Conservation (phyloP, 2,888 invertebrate genomes). For the Polymixis lichenea region DNA sequence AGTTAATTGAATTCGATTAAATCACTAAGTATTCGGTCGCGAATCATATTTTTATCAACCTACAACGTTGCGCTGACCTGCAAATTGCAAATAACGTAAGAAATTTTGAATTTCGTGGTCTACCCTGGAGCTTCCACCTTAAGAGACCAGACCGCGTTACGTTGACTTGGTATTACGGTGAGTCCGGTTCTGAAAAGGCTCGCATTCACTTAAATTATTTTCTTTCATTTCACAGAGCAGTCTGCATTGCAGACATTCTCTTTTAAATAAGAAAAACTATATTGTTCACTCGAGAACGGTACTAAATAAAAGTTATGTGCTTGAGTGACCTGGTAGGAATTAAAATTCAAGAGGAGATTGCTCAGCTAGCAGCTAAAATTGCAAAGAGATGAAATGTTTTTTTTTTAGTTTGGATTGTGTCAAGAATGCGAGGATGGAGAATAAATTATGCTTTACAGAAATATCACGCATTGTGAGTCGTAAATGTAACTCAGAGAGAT, state of each 20-base stretch:
- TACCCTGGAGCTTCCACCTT: not conserved
- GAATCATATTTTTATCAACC: too few relatives aligned
- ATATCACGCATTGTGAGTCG: slow-evolving; percentile 43
- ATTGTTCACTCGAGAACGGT: slow-evolving; percentile 69
- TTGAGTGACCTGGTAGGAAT: slow-evolving; percentile 48
- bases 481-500: slow-evolving; percentile 52
- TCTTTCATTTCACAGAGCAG: slow-evolving; percentile 70
- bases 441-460: slow-evolving; percentile 35
- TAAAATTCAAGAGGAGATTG: slow-evolving; percentile 54
- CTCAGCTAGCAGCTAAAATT: slow-evolving; percentile 38
- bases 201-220: slow-evolving; percentile 73
- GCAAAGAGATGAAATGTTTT: slow-evolving; percentile 13
- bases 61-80: too few relatives aligned
- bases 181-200: slow-evolving; percentile 66
- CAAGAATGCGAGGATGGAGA: slow-evolving; percentile 14
- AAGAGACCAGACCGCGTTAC: slow-evolving; percentile 60
- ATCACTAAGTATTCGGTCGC: too few relatives aligned
- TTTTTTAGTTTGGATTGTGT: slow-evolving; percentile 13
- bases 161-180: slow-evolving; percentile 62
- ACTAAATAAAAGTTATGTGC: slow-evolving; percentile 62
- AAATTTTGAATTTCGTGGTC: too few relatives aligned
- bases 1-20: too few relatives aligned
- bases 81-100: too few relatives aligned
- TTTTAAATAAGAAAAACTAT: slow-evolving; percentile 73
- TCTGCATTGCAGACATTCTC: slow-evolving; percentile 78